Conservation (phyloP, 2,888 invertebrate species). For the Yponomeuta plumbellus region DNA sequence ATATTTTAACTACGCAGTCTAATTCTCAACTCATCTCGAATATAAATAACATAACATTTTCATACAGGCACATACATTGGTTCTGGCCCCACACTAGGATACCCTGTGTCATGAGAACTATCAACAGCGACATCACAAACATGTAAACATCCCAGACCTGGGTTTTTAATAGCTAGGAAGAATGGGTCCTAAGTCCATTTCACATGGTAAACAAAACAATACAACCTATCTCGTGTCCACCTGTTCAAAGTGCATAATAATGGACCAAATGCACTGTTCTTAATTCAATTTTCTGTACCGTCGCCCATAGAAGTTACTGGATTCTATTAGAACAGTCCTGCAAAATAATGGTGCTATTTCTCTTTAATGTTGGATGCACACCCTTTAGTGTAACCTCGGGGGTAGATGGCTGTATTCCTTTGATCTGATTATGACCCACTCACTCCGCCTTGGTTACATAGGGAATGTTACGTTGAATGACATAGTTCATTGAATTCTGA, state of each 20-base stretch:
- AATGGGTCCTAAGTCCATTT: not conserved
- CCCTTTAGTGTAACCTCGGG: slow-evolving; percentile 39
- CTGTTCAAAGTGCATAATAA: not conserved
- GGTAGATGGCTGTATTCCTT: slow-evolving; percentile 41
- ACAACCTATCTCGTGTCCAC: not conserved
- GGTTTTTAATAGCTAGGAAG: not conserved
- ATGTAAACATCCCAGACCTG: too few species aligned
- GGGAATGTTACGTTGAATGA: not conserved
- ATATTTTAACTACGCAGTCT: not conserved
- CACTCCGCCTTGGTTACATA: not conserved
- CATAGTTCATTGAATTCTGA: not conserved
- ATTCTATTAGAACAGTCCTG: not conserved
- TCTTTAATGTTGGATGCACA: slow-evolving; percentile 54
- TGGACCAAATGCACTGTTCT: not conserved
- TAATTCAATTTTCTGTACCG: slow-evolving; percentile 7
- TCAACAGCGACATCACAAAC: too few species aligned
- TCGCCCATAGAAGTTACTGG: not conserved
- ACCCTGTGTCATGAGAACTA: too few species aligned
- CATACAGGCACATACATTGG: too few species aligned
- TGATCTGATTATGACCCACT: slow-evolving; percentile 40
- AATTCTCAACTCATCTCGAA: not conserved
- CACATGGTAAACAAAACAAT: not conserved
- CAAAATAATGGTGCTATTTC: slow-evolving; percentile 3
- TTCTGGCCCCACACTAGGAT: too few species aligned
- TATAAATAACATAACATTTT: too few species aligned